phyloP scores from a whole-genome alignment of 2,888 invertebrate species.

The Cheilosia scutellata region DNA sequence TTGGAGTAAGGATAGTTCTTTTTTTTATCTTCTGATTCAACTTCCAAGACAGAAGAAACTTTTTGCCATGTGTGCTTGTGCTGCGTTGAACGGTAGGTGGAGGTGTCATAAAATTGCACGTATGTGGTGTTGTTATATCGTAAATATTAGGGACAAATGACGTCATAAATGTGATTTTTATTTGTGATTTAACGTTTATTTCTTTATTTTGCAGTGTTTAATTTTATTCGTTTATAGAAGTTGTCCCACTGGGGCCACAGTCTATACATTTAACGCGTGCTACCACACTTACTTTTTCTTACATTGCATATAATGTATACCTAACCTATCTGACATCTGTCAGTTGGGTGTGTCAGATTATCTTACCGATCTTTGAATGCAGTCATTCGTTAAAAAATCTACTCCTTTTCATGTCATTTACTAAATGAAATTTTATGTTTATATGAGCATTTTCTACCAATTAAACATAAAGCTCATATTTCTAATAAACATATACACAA shows the following conservation, averaged over 20 bases:
- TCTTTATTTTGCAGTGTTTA: conserved; percentile 77
- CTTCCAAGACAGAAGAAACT: conserved; percentile 82
- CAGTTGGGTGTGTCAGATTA: conserved; percentile 28
- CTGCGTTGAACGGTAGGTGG: conserved; percentile 70
- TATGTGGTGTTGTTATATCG: conserved; percentile 83
- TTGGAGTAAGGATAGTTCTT: conserved; percentile 20
- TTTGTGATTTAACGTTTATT: conserved; percentile 83
- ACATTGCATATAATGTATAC: too few species aligned
- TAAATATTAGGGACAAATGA: conserved; percentile 84
- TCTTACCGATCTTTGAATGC: conserved; percentile 11
- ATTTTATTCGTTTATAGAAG: conserved; percentile 69
- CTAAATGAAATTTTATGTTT: conserved; percentile 51
- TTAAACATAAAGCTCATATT: conserved; percentile 49
- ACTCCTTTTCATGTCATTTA: conserved; percentile 24
- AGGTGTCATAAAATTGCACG: conserved; percentile 58
- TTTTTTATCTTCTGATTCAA: conserved; percentile 35
- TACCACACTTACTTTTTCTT: conserved; percentile 29
- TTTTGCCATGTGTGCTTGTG: conserved; percentile 9
- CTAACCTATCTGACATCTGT: conserved; percentile 62
- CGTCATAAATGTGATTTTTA: conserved; percentile 83
- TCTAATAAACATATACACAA: conserved; percentile 12
- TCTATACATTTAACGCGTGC: background rate
- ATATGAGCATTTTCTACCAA: conserved; percentile 66
- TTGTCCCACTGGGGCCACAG: conserved; percentile 58
- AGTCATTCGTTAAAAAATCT: background rate